phyloP scores from a whole-genome alignment of 1,140 invertebrate species.

The Lethocerus indicus region DNA sequence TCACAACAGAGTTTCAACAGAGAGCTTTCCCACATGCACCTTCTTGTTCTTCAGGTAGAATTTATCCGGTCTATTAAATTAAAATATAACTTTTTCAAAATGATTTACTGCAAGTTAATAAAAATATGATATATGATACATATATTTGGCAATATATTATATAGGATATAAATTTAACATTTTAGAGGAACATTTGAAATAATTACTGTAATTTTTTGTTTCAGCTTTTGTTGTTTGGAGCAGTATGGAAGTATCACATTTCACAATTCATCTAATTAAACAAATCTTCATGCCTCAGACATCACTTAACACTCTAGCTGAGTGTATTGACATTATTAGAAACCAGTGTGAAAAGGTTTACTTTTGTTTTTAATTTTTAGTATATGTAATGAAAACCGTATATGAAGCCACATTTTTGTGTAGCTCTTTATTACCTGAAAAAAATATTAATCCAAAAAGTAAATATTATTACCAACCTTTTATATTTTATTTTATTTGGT shows the following conservation, averaged over 20 bases:
- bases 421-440: not conserved
- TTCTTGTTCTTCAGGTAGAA: constrained; percentile 40
- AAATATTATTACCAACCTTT: too few relatives aligned
- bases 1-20: constrained; percentile 62
- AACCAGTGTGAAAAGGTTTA: constrained; percentile 54
- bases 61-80: constrained; percentile 5
- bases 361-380: not conserved
- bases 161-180: not conserved
- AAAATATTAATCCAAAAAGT: not conserved
- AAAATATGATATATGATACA: not conserved
- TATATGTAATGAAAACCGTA: not conserved
- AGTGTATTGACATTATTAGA: constrained; percentile 66
- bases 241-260: constrained; percentile 66
- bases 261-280: constrained; percentile 63
- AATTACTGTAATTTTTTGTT: constrained; percentile 16
- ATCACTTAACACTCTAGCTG: constrained; percentile 60
- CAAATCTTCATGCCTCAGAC: constrained; percentile 88
- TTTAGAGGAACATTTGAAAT: not conserved
- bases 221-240: constrained; percentile 81
- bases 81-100: not conserved
- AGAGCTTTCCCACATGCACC: constrained; percentile 58
- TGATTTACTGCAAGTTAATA: too few relatives aligned
- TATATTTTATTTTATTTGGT: too few relatives aligned
- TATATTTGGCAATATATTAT: not conserved
- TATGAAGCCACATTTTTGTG: not conserved